Base-by-base conservation (phyloP, 2,113 vertebrate genomes). In the Ictidomys tridecemlineatus region DNA sequence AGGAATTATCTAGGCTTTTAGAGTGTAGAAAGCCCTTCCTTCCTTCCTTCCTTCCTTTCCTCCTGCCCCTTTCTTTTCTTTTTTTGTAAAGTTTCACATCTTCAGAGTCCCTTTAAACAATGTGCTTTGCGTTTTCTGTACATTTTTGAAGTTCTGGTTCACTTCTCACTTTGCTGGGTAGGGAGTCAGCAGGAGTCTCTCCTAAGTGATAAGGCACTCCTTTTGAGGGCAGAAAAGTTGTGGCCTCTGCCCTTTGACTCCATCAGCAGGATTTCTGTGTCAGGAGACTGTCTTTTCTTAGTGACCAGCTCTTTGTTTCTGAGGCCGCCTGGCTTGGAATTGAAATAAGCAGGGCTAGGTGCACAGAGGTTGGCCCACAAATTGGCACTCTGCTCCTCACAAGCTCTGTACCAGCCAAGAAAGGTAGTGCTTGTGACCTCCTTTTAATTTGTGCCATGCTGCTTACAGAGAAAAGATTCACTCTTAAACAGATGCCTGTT, bases 81-180 rank as follows among this genome's bases (percentile, higher is more conserved):
- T 91, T 93, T 58, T 34, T 37, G 10, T 73, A 97, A 93, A 13
- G 80, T 74, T 94, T 94, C 69, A 82, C 93, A 85, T 48, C 93
- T 95, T 94, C 61, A 93, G 32, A 95, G 76, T 32, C 87, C 67
- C 93, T 82, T 85, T 22, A 87, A 97, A 74, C 63, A 95, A 74
- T 88, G 91, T 89, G 37, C 8, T 85, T 84, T 51, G 20, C 89
- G 34, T 65, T 85, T 89, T 87, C 92, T 84, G 8, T 42, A 32
- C 2, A 11, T 1, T 93, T 98, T 61, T 88, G 63, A 42, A 37
- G 13, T 92, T 96, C 86, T 91, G 1, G 5, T 94, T 72, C 84
- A 95, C 5, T 18, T 76, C 32, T 48, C 30, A 16, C 0, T 0
- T 79, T 74, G 85, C 17, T 24, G 61, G 76, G 6, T 6, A 65